Conservation (phyloP, 2,113 vertebrate species). For the Semnornis frantzii region DNA sequence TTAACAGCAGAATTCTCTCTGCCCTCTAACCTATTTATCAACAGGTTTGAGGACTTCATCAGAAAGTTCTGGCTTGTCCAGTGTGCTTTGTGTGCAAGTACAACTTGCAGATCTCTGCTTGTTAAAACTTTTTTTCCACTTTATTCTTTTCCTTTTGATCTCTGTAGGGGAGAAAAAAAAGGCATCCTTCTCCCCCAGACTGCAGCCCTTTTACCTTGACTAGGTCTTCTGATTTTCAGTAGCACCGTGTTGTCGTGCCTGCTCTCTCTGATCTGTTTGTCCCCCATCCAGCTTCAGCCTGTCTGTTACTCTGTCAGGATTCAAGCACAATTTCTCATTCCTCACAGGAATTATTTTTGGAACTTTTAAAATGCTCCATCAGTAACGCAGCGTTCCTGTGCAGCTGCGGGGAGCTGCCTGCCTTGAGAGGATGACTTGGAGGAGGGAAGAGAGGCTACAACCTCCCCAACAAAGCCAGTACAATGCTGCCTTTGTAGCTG, state of each 20-base stretch:
- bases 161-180: neutral
- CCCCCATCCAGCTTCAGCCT: conserved; percentile 1
- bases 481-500: neutral
- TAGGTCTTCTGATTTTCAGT: neutral
- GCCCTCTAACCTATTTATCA: neutral
- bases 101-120: neutral
- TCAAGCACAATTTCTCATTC: conserved; percentile 41
- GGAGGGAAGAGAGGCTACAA: neutral
- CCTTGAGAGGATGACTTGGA: neutral
- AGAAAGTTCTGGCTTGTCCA: neutral
- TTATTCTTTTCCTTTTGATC: neutral
- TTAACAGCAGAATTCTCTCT: neutral
- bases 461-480: neutral
- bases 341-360: conserved; percentile 61
- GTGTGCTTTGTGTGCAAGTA: neutral
- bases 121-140: neutral
- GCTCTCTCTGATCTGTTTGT: conserved; percentile 15
- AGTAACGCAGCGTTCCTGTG: conserved; percentile 4
- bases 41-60: neutral
- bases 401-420: conserved; percentile 34
- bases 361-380: conserved; percentile 52
- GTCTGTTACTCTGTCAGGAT: neutral
- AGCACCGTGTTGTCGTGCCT: neutral
- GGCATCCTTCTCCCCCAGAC: neutral
- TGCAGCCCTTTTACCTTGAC: neutral